These are phyloP conservation scores for Columba guinea DNA, from an alignment of 2,797 vertebrate genomes.

Conservation along the genomic window DNA sequence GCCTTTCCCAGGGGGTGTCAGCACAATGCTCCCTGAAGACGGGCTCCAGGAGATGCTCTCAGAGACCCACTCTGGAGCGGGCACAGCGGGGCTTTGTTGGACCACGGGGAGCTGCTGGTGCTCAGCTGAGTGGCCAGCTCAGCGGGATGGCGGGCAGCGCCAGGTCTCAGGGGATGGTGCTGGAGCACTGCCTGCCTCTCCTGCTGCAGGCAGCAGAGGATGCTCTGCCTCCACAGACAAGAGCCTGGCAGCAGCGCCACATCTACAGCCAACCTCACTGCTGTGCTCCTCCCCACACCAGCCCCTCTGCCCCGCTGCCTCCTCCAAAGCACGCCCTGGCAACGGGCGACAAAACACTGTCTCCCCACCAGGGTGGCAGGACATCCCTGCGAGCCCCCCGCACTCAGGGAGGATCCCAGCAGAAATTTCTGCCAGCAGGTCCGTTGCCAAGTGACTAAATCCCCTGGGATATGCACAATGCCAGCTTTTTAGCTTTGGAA, in stretches of 20 bases:
- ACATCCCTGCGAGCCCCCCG: fast-evolving
- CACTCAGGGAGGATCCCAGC: background rate
- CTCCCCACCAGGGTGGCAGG: background rate
- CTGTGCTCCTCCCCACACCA: fast-evolving
- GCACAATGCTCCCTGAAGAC: fast-evolving
- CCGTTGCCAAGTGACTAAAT: background rate
- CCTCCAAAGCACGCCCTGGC: background rate
- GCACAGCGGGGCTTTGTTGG: background rate
- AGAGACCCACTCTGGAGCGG: fast-evolving
- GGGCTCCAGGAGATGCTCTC: background rate
- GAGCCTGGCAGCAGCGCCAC: background rate
- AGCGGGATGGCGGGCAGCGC: fast-evolving
- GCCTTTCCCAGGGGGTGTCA: background rate
- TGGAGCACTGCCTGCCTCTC: fast-evolving
- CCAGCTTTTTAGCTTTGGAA: background rate
- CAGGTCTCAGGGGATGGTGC: background rate
- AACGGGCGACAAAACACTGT: fast-evolving
- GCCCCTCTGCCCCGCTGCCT: background rate
- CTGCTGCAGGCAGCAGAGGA: background rate
- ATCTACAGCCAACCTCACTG: background rate
- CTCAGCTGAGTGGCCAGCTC: background rate
- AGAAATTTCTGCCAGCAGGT: background rate
- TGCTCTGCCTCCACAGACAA: background rate
- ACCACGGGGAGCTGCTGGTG: background rate
- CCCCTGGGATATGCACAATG: fast-evolving